phyloP scores from a whole-genome alignment of 2,888 invertebrate species.

The Anthrax anthrax region DNA sequence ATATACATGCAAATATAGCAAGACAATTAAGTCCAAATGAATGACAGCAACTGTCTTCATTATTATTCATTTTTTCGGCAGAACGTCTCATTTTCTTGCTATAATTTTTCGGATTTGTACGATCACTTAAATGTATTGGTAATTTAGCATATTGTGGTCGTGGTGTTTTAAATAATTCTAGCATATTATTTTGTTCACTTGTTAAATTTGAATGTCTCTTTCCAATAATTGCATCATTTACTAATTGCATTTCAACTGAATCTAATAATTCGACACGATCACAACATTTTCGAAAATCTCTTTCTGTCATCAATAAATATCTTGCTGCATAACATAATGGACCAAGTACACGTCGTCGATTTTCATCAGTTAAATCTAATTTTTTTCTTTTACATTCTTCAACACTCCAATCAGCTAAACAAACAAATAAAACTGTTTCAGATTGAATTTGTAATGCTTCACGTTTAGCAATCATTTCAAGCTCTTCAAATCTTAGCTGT shows the following conservation, averaged over 20 bases:
- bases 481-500: constrained; percentile 30
- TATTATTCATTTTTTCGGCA: constrained; percentile 9
- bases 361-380: constrained; percentile 27
- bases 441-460: constrained; percentile 30
- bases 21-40: constrained; percentile 30
- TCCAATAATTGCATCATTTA: constrained; percentile 27
- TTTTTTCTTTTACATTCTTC: constrained; percentile 31
- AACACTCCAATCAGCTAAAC: constrained; percentile 32
- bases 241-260: constrained; percentile 25
- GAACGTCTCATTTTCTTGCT: constrained; percentile 32
- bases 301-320: constrained; percentile 25
- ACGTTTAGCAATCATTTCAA: constrained; percentile 32
- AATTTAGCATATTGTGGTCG: constrained; percentile 31
- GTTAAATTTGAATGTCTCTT: constrained; percentile 30
- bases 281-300: constrained; percentile 29
- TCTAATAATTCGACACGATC: constrained; percentile 31
- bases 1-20: constrained; percentile 32
- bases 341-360: constrained; percentile 30
- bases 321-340: constrained; percentile 30
- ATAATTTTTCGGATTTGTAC: constrained; percentile 32
- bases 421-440: constrained; percentile 29
- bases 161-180: constrained; percentile 29
- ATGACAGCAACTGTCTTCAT: constrained; percentile 31
- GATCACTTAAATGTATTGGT: constrained; percentile 33
- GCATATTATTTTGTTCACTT: constrained; percentile 27